Evolutionary conservation across 1,140 invertebrate species (phyloP).

Genomic region (Drosophila serrata): DNA sequence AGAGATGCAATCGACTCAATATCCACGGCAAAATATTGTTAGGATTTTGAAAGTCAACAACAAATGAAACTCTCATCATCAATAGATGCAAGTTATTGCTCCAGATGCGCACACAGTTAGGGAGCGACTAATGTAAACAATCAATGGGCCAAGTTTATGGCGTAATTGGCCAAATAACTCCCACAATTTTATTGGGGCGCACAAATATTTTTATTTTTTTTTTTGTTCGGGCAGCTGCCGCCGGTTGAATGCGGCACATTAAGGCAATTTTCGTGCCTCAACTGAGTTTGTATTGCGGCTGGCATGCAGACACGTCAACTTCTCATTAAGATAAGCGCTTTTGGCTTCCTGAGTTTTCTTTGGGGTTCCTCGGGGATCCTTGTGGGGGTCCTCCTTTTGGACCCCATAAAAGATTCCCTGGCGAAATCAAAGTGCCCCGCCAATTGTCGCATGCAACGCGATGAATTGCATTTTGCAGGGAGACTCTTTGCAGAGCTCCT

Average conservation of each 20-base stretch:
- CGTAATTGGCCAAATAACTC: conserved; percentile 73
- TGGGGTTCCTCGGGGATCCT: conserved; percentile 2
- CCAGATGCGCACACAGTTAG: conserved; percentile 2
- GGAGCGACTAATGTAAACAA: conserved; percentile 35
- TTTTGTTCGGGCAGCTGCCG: conserved; percentile 47
- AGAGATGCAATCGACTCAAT: conserved; percentile 21
- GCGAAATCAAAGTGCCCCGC: conserved; percentile 38
- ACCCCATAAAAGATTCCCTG: conserved; percentile 6
- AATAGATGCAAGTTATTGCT: conserved; percentile 35
- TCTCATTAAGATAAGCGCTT: conserved; percentile 77
- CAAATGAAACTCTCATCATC: conserved; percentile 35
- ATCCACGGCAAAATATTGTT: too few relatives aligned
- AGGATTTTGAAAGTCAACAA: conserved; percentile 20
- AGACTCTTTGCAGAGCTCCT: conserved; percentile 29
- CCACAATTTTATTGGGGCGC: conserved; percentile 66
- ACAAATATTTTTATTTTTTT: conserved; percentile 64
- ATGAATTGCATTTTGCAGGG: conserved; percentile 44
- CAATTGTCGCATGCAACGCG: conserved; percentile 68
- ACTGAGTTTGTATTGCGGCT: conserved; percentile 54
- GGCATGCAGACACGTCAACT: conserved; percentile 77
- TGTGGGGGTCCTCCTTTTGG: conserved; percentile 1
- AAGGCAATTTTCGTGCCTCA: conserved; percentile 41
- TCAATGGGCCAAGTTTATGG: conserved; percentile 53
- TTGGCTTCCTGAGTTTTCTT: conserved; percentile 35
- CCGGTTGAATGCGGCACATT: conserved; percentile 34